Conservation (phyloP, 2,888 invertebrate species). For the Thera obeliscata region DNA sequence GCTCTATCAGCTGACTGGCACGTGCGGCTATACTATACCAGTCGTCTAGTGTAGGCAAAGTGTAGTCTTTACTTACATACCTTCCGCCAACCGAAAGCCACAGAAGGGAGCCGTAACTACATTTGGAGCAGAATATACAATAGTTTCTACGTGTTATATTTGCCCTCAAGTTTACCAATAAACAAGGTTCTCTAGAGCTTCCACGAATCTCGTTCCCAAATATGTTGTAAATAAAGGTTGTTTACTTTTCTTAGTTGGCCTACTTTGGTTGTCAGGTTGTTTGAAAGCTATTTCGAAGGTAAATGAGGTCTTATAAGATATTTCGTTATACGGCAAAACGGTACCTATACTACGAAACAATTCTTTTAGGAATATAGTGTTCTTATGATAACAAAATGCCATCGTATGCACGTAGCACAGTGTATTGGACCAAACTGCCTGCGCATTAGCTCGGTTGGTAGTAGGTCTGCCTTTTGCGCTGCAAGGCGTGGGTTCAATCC, state of each 20-base stretch:
- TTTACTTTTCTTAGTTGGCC: constrained; percentile 18
- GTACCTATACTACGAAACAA: too few relatives aligned
- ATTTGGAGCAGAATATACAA: constrained; percentile 7
- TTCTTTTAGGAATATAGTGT: too few relatives aligned
- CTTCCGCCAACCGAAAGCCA: constrained; percentile 15
- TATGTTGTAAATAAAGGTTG: constrained; percentile 19
- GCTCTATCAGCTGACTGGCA: constrained; percentile 80
- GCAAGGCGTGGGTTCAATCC: too few relatives aligned
- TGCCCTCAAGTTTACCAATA: constrained; percentile 23
- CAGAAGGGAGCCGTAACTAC: constrained; percentile 6
- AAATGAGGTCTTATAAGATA: neutral
- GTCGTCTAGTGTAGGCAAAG: constrained; percentile 64
- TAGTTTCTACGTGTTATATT: constrained; percentile 16
- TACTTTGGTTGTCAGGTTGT: constrained; percentile 3
- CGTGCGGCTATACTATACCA: constrained; percentile 73
- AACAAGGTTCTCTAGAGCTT: constrained; percentile 20
- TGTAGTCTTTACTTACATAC: constrained; percentile 8
- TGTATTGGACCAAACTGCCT: too few relatives aligned
- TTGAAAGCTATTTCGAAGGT: constrained; percentile 2
- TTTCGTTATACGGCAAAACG: too few relatives aligned
- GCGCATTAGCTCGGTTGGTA: too few relatives aligned
- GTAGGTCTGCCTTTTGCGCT: too few relatives aligned
- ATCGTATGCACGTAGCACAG: too few relatives aligned
- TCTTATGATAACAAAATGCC: too few relatives aligned
- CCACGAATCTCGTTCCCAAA: constrained; percentile 19